Percentiles rank a stretch among this genome's conserved stretches.
phyloP scores from a whole-genome alignment of 2,797 vertebrate species.

The Microhierax caerulescens region DNA sequence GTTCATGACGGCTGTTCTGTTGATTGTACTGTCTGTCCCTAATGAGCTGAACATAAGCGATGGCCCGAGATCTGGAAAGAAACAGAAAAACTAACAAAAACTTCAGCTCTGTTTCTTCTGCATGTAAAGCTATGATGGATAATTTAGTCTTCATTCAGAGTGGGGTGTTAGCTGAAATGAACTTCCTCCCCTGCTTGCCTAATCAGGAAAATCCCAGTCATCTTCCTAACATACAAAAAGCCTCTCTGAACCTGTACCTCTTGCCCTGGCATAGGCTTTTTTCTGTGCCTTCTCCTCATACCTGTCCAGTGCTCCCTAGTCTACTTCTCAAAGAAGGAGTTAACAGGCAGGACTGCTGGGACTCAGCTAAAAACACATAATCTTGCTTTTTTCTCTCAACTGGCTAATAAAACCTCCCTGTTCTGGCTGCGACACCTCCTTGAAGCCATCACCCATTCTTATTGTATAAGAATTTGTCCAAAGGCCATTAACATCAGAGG shows the following conservation, averaged over 20 bases:
- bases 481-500: neutral
- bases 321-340: neutral
- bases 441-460: neutral
- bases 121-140: neutral
- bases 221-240: rapidly evolving
- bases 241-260: neutral
- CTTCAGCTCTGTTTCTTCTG: neutral
- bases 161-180: neutral
- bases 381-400: neutral
- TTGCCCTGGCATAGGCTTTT: neutral
- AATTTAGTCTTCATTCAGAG: neutral
- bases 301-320: neutral
- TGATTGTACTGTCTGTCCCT: neutral
- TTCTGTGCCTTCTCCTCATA: neutral
- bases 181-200: neutral
- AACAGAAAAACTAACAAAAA: neutral
- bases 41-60: neutral
- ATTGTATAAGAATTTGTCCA: neutral
- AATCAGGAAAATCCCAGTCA: neutral
- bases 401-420: neutral
- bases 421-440: neutral
- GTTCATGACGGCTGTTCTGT: neutral
- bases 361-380: neutral
- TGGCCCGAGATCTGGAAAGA: neutral
- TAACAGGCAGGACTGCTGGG: neutral